Evolutionary conservation across 2,113 vertebrate species (phyloP), one percentile per base, ranked within the genome.

Genomic region (Peucedramus taeniatus): DNA sequence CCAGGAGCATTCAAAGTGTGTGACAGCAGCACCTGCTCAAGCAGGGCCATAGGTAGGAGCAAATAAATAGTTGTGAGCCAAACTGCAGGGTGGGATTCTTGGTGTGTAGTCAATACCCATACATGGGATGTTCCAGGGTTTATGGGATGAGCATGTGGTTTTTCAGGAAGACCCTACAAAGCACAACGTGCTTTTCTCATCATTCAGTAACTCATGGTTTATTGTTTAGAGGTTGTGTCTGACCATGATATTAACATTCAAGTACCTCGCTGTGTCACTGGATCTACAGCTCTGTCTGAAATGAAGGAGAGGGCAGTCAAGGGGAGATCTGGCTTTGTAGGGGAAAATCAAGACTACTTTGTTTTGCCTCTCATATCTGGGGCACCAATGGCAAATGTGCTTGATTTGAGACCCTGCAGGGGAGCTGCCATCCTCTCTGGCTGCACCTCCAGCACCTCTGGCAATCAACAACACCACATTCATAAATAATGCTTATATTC

Each of bases 231-330:
- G 27, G 6, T 53, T 47, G 37, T 27, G n/a, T 64, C 44, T 92
- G 19, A 50, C 51, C 33, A 5, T 7, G 26, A 15, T 31, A 3
- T 83, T 66, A 59, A 24, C n/a, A 10, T 30, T 35, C 0, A 1
- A 22, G 21, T 54, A 26, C 2, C 1, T 7, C 15, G 28, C 50
- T 0, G 0, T 45, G 42, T 78, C 0, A 0, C 40, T 70, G 51
- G n/a, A 82, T 54, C 45, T 87, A 6, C 35, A 64, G 57, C 20
- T 72, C 23, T 69, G 50, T 42, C 63, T 47, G 68, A 68, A 90
- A 45, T 35, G 39, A 51, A 71, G 57, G 65, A 26, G 30, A 53
- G 40, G 23, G 21, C 44, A 75, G n/a, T 12, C 17, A 40, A 50
- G 44, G 26, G 28, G 76, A 61, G 4, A n/a, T 51, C 45, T 60